These are phyloP conservation scores for Lepisosteus osseus DNA, from an alignment of 2,113 vertebrate species.

Conservation along the genomic window DNA sequence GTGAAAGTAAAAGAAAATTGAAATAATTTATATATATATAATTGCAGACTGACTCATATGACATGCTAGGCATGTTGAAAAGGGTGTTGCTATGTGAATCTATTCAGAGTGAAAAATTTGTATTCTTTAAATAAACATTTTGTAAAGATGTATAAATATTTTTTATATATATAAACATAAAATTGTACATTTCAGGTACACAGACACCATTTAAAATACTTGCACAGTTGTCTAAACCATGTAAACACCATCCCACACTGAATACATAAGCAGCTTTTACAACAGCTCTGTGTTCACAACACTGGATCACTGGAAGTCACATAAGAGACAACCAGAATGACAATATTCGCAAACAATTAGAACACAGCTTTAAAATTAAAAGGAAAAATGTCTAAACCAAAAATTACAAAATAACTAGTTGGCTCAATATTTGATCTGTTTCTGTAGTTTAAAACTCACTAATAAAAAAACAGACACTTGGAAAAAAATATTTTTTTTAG, in stretches of 20 bases:
- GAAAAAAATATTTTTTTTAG: conserved; percentile 34
- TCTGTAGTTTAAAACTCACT: not conserved
- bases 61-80: not conserved
- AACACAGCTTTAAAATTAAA: conserved; percentile 46
- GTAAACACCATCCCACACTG: conserved; percentile 87
- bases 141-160: conserved; percentile 73
- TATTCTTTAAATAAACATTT: conserved; percentile 75
- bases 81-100: not conserved
- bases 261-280: conserved; percentile 80
- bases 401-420: conserved; percentile 12
- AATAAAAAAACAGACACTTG: conserved; percentile 9
- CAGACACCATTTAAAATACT: conserved; percentile 77
- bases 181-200: conserved; percentile 79
- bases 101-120: conserved; percentile 46
- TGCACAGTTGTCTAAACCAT: conserved; percentile 79
- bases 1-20: too few relatives aligned
- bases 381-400: conserved; percentile 45
- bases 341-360: conserved; percentile 40
- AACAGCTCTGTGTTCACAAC: conserved; percentile 59
- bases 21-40: too few relatives aligned
- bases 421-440: not conserved
- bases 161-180: conserved; percentile 73
- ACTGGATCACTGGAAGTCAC: conserved; percentile 48
- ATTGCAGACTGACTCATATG: not conserved
- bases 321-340: conserved; percentile 32